A percentile compares a stretch with the other conserved stretches of the same genome.
These are phyloP conservation scores for Forficula auricularia DNA, from an alignment of 1,140 invertebrate species.

Conservation along the genomic window DNA sequence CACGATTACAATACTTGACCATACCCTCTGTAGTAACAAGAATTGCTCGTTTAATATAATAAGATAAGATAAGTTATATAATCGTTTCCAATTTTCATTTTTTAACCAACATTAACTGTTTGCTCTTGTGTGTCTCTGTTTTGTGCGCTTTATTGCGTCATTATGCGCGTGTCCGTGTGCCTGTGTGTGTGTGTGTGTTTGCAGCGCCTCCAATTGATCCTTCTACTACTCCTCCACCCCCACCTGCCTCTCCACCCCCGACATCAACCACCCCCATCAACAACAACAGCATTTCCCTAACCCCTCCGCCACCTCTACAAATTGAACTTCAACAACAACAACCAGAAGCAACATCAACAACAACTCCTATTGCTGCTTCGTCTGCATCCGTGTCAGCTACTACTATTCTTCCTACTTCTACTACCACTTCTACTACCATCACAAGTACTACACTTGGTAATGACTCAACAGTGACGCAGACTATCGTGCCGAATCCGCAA, in stretches of 20 bases:
- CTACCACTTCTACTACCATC: conserved; percentile 15
- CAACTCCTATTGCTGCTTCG: conserved; percentile 13
- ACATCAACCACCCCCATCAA: neutral
- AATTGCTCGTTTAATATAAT: too few species aligned
- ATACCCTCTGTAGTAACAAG: too few species aligned
- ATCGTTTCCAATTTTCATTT: too few species aligned
- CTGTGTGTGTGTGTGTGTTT: conserved; percentile 1
- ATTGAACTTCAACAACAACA: conserved; percentile 9
- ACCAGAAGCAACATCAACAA: conserved; percentile 11
- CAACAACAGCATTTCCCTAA: conserved; percentile 6
- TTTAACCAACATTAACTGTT: too few species aligned
- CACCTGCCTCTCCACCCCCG: neutral
- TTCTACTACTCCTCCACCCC: neutral
- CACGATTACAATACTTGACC: too few species aligned
- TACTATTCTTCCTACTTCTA: conserved; percentile 15
- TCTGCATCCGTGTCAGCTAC: conserved; percentile 22
- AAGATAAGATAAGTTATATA: too few species aligned
- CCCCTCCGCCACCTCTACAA: conserved; percentile 7
- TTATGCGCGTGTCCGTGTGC: conserved; percentile 1
- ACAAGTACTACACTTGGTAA: conserved; percentile 12
- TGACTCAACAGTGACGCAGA: too few species aligned
- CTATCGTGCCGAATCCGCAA: conserved; percentile 19
- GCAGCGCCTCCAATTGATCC: neutral
- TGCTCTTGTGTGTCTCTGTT: too few species aligned
- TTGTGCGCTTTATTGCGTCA: too few species aligned